A percentile compares a stretch with the other conserved stretches of the same genome.
Conservation (phyloP, 2,113 vertebrate species). For the Gallinago paraguaiae region DNA sequence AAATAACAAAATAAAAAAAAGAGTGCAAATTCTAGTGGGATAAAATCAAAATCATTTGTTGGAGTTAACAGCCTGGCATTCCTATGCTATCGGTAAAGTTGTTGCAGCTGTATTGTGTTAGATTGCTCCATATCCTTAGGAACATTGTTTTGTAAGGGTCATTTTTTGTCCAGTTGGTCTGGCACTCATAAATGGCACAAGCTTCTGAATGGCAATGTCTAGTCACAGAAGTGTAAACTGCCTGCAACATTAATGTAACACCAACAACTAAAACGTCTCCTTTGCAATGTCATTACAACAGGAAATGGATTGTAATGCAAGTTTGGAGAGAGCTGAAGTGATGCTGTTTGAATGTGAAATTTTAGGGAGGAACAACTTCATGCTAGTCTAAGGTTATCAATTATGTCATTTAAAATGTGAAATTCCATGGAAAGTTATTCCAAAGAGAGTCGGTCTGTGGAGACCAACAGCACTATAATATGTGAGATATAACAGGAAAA, state of each 20-base stretch:
- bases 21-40: neutral
- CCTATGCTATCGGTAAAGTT: neutral
- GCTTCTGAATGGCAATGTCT: neutral
- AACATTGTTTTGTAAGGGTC: neutral
- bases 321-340: neutral
- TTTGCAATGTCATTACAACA: neutral
- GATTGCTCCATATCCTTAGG: neutral
- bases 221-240: neutral
- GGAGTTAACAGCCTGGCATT: neutral
- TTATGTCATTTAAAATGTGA: neutral
- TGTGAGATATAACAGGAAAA: constrained; percentile 26
- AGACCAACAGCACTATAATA: neutral
- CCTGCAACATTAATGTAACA: neutral
- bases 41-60: neutral
- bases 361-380: neutral
- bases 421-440: neutral
- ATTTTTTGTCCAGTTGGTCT: neutral
- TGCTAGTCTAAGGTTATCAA: neutral
- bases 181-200: neutral
- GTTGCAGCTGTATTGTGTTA: neutral
- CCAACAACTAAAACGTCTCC: neutral
- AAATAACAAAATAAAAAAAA: neutral
- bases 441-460: neutral
- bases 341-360: neutral
- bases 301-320: neutral